Evolutionary conservation across 2,797 vertebrate species (phyloP), one percentile per base, ranked within the genome.

Genomic region (Artibeus lituratus): DNA sequence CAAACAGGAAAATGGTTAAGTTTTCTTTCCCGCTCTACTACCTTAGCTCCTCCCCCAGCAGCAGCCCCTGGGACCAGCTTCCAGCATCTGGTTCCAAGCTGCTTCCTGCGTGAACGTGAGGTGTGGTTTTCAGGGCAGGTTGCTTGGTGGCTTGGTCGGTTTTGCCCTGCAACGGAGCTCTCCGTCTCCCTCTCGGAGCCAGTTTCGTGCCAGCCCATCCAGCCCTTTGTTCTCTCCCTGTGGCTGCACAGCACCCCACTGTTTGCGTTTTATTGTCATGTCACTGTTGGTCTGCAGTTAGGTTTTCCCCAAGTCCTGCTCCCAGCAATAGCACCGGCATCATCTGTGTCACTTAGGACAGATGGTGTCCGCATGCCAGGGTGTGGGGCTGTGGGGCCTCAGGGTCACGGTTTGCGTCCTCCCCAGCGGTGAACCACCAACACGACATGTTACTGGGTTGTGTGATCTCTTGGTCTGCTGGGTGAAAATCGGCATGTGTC

Each of bases 201-300:
- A 32, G 10, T 49, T 57, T 26, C 42, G 2, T 9, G 2, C 37
- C 4, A 0, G 37, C 8, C 0, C 26, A 1, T 26, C 1, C 0
- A 0, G 53, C 69, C 10, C 55, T 24, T 6, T 2, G 10, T 26
- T 16, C 9, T 22, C 55, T 57, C 55, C 5, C 39, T 2, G 0
- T 7, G 76, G 21, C 88, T 42, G 10, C 4, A 0, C 53, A 18
- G 15, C 8, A 9, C 0, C 55, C 29, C 6, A 0, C 51, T 59
- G 2, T 57, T 90, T 7, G 73, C 24, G 10, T 19, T 53, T 0
- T 44, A 1, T 26, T 21, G 0, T 57, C 11, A 39, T 35, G 7
- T 39, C 32, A 12, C 39, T 67, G 0, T 14, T 18, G 22, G 26
- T 32, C 4, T 14, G 0, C 53, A 16, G 0, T 3, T n/a, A 42